Conservation (phyloP, 2,797 vertebrate genomes). For the Coregonus suidteri region DNA sequence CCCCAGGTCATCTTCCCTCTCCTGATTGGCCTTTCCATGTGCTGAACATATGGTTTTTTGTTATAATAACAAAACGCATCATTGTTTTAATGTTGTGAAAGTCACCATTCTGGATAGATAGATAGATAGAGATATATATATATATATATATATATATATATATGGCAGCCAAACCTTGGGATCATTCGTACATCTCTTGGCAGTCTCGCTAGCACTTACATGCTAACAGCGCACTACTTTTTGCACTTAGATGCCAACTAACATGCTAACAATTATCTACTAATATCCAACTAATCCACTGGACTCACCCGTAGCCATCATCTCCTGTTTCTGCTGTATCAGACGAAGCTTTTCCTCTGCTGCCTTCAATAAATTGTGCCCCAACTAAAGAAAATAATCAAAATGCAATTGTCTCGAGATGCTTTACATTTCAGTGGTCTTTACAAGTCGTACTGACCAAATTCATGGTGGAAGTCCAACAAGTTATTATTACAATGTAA, state of each 20-base stretch:
- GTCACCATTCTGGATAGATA: background rate
- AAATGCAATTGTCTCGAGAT: background rate
- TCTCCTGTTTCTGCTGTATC: slow-evolving; percentile 85
- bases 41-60: slow-evolving; percentile 32
- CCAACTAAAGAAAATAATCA: slow-evolving; percentile 20
- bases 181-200: background rate
- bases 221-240: background rate
- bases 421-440: background rate
- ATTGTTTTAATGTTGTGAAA: background rate
- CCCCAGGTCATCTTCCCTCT: slow-evolving; percentile 78
- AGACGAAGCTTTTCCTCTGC: slow-evolving; percentile 84
- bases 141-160: background rate
- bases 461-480: too few relatives aligned
- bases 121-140: background rate
- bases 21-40: slow-evolving; percentile 82
- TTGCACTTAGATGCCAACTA: slow-evolving; percentile 15
- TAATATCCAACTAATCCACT: too few relatives aligned
- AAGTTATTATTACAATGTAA: too few relatives aligned
- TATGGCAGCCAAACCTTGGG: background rate
- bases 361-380: slow-evolving; percentile 50
- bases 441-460: background rate
- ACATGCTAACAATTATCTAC: too few relatives aligned
- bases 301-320: slow-evolving; percentile 54
- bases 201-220: background rate
- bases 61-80: background rate